Evolutionary conservation across 2,113 vertebrate genomes (phyloP).

Genomic region (Clarias batrachus): DNA sequence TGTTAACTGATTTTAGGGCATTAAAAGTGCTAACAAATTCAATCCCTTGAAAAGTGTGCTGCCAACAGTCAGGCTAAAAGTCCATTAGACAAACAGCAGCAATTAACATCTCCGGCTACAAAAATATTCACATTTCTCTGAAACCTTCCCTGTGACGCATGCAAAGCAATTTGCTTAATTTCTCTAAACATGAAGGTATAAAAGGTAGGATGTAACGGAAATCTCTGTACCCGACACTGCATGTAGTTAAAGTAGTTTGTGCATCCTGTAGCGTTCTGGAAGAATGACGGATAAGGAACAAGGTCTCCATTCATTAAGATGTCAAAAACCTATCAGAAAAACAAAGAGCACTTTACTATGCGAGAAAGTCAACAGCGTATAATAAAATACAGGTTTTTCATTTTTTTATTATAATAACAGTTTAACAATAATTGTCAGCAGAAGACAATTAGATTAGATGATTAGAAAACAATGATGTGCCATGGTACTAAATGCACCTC

Average conservation of each 20-base stretch:
- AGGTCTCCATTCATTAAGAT: slow-evolving; percentile 74
- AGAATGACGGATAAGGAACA: slow-evolving; percentile 70
- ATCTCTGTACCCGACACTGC: slow-evolving; percentile 71
- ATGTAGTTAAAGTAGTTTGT: slow-evolving; percentile 80
- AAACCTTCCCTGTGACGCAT: background rate
- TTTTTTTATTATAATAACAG: background rate
- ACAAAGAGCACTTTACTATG: slow-evolving; percentile 35
- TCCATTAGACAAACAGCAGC: background rate
- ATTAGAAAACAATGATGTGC: background rate
- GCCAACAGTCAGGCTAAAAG: background rate
- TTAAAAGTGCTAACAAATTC: background rate
- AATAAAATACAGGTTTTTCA: background rate
- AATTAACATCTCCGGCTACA: background rate
- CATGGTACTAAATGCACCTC: slow-evolving; percentile 58
- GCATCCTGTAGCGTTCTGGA: slow-evolving; percentile 81
- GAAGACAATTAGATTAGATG: background rate
- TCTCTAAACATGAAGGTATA: background rate
- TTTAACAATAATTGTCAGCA: background rate
- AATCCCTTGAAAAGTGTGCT: background rate
- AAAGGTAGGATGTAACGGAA: background rate
- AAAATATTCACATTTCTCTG: background rate
- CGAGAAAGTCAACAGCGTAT: background rate
- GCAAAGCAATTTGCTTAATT: background rate
- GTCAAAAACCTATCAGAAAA: slow-evolving; percentile 74
- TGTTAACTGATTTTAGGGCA: background rate